Base-by-base conservation (phyloP, 1,140 invertebrate genomes). In the Daktulosphaira vitifoliae region DNA sequence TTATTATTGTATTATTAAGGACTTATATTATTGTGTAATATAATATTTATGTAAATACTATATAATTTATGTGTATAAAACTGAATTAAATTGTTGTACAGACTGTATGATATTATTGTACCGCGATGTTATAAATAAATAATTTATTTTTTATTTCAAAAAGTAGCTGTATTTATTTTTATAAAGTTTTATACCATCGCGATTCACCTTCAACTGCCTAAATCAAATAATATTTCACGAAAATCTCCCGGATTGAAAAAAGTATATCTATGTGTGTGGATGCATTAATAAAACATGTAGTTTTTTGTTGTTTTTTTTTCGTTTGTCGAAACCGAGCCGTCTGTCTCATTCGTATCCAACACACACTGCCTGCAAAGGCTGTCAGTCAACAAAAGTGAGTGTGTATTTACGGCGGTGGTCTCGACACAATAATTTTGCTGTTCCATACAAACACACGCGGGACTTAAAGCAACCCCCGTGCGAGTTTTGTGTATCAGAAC, bases 1-100 rank as follows among this genome's bases (percentile, higher is more conserved):
- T 62, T 62, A 62, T 62, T 62, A 62, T 62, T 62, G 26, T 9
- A 48, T 46, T 48, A 62, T 29, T 48, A 62, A 33, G 56, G 29
- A 18, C 22, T 42, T 59, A 44, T 62, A 62, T 48, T 44, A 44
- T 44, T 44, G 39, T 44, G 39, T 44, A 44, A 7, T 44, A n/a
- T n/a, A n/a, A n/a, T 44, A 16, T 44, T 48, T 25, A 25, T 62
- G 42, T 62, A 48, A 38, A 62, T 48, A 38, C 39, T 16, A 48
- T 62, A 39, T 48, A 62, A 62, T 62, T 33, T 6, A 48, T 62
- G 56, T 62, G 46, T 62, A 48, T 5, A 48, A 23, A 42, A n/a
- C n/a, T n/a, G n/a, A n/a, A n/a, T n/a, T n/a, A n/a, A n/a, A n/a
- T n/a, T n/a, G n/a, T n/a, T n/a, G n/a, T n/a, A n/a, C n/a, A n/a